phyloP scores from a whole-genome alignment of 2,113 vertebrate genomes.

The Zapus hudsonius region DNA sequence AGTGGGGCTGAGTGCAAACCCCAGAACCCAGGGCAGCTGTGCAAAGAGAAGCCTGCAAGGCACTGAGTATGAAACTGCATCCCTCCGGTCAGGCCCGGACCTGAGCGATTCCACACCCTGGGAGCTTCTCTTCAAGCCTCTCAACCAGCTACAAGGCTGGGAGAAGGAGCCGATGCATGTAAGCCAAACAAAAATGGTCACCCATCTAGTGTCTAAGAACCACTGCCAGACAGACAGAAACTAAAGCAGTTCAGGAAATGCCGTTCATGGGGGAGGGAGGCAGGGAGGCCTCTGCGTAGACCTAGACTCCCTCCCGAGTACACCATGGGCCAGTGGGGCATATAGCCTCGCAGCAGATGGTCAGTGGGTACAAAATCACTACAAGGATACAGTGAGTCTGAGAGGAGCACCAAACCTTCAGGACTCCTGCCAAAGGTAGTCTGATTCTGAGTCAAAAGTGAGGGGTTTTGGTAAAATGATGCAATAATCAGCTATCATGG shows the following conservation, averaged over 20 bases:
- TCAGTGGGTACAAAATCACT: neutral
- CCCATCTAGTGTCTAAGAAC: neutral
- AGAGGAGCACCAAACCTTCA: neutral
- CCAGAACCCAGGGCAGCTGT: too few species aligned
- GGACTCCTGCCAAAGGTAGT: neutral
- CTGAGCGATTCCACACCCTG: neutral
- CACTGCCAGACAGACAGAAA: neutral
- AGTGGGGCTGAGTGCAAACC: rapidly evolving
- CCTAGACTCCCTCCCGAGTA: neutral
- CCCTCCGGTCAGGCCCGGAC: neutral
- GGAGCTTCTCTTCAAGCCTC: too few species aligned
- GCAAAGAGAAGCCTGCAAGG: too few species aligned
- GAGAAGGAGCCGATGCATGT: neutral
- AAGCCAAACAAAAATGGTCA: neutral
- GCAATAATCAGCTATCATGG: neutral
- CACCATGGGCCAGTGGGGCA: too few species aligned
- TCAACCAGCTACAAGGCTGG: neutral
- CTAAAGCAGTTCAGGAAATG: neutral
- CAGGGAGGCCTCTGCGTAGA: neutral
- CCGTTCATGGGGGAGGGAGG: neutral
- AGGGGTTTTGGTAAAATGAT: neutral
- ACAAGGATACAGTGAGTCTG: neutral
- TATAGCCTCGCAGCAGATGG: neutral
- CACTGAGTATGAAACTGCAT: neutral
- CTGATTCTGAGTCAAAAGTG: neutral